Percentiles rank a stretch among this genome's conserved stretches.
phyloP scores from a whole-genome alignment of 2,113 vertebrate genomes.

The Embiotoca jacksoni region DNA sequence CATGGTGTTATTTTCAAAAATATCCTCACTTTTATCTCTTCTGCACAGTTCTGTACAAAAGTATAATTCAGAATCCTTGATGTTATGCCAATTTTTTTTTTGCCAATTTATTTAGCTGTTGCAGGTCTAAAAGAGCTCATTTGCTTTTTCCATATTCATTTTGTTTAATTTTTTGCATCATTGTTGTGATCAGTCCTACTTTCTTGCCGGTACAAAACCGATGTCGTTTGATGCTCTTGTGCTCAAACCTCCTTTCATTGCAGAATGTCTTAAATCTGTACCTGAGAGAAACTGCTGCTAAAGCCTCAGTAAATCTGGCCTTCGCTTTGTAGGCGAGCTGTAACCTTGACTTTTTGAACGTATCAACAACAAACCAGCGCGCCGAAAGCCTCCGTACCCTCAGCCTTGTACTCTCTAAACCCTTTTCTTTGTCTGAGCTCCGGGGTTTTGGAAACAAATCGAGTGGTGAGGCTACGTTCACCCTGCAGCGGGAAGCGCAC shows the following conservation, averaged over 20 bases:
- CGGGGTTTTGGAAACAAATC: conserved; percentile 62
- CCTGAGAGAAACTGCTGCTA: background rate
- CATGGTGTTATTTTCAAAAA: too few relatives aligned
- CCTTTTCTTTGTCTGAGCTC: conserved; percentile 56
- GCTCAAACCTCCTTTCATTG: background rate
- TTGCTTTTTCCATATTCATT: too few relatives aligned
- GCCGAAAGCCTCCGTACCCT: conserved; percentile 24
- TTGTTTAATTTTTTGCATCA: too few relatives aligned
- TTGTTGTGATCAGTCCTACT: too few relatives aligned
- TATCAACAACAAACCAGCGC: conserved; percentile 38
- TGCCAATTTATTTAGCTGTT: too few relatives aligned
- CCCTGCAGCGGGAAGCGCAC: conserved; percentile 51
- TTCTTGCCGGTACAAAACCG: too few relatives aligned
- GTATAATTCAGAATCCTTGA: too few relatives aligned
- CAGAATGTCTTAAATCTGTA: background rate
- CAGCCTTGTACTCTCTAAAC: conserved; percentile 42
- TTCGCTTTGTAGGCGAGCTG: background rate
- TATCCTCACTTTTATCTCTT: too few relatives aligned
- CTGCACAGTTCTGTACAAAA: too few relatives aligned
- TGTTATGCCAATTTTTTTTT: too few relatives aligned
- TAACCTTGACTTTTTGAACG: conserved; percentile 40
- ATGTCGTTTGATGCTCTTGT: too few relatives aligned
- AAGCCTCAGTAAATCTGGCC: background rate
- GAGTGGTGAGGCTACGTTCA: conserved; percentile 55
- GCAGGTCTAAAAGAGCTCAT: background rate